A percentile compares a stretch with the other conserved stretches of the same genome.
These are phyloP conservation scores for Cygnus buccinator DNA, from an alignment of 2,113 vertebrate genomes.

Conservation along the genomic window DNA sequence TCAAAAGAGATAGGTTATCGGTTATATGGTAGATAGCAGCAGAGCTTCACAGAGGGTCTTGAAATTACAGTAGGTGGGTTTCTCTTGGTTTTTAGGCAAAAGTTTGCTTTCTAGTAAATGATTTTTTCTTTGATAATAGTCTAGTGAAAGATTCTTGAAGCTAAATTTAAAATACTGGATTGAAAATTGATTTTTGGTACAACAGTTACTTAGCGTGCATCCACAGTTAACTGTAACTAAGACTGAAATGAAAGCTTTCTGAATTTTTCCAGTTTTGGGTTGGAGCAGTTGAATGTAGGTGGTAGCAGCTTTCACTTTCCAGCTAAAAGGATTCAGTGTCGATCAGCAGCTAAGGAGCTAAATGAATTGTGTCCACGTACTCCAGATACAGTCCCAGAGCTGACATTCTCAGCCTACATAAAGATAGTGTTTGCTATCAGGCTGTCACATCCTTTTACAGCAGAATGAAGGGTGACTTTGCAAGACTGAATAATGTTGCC, in stretches of 20 bases:
- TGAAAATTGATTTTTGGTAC: neutral
- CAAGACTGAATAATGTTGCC: neutral
- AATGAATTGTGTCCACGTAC: neutral
- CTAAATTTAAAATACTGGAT: neutral
- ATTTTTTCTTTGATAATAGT: neutral
- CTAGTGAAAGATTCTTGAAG: neutral
- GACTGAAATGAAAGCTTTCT: neutral
- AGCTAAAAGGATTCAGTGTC: accelerated
- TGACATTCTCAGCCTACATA: neutral
- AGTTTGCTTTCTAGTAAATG: neutral
- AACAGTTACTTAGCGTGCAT: accelerated
- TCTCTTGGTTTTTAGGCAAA: neutral
- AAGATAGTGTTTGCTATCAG: neutral
- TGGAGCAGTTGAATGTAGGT: neutral
- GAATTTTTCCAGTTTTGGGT: neutral
- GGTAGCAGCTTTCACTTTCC: neutral
- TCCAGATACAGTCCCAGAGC: neutral
- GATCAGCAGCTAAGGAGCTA: neutral
- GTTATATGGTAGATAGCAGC: too few relatives aligned
- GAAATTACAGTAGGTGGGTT: neutral
- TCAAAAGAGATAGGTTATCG: neutral
- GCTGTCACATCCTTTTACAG: neutral
- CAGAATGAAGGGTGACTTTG: neutral
- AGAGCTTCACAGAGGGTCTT: accelerated
- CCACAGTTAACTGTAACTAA: neutral